Evolutionary conservation across 2,797 vertebrate species (phyloP), one percentile per base, ranked within the genome.

Genomic region (Mionectes olivaceus): DNA sequence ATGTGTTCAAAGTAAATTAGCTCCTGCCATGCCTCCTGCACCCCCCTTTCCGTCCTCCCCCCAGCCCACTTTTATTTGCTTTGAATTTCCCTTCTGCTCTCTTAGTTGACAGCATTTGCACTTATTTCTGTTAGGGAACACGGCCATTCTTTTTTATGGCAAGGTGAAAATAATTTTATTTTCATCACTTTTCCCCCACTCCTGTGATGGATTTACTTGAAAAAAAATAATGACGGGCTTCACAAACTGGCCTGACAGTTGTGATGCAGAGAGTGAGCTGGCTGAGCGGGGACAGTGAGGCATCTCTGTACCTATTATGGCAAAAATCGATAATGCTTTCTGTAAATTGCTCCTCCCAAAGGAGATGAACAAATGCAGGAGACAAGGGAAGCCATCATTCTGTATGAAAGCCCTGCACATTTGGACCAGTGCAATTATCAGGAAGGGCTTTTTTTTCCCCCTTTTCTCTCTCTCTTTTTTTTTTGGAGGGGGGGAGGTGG

Each of bases 291-390:
- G 97, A 97, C 85, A 90, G 97, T 95, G 98, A 97, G 97, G 97
- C 98, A 98, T 97, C 97, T 98, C 97, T 97, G 97, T 97, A 98
- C 98, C 98, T 98, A 98, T 98, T 98, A 98, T 98, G 98, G 98
- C 97, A 97, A 98, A 98, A 98, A 98, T 98, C 98, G 95, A 98
- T 98, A 98, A 97, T 98, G 98, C 98, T 98, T 98, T 98, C 98
- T 98, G 98, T 98, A 98, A 98, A 98, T 98, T 98, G 98, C 98
- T 98, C 98, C 98, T 98, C 98, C 98, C 98, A 98, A 95, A 98
- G 98, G 98, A 98, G 97, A 95, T 88, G 97, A 98, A 98, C 98
- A 98, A 98, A 98, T 98, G 97, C 98, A 97, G 93, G 97, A 98
- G 98, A 98, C 97, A 97, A 97, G 97, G 97, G 97, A 98, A 98